phyloP scores from a whole-genome alignment of 1,140 invertebrate genomes.

The Brachionus calyciflorus region DNA sequence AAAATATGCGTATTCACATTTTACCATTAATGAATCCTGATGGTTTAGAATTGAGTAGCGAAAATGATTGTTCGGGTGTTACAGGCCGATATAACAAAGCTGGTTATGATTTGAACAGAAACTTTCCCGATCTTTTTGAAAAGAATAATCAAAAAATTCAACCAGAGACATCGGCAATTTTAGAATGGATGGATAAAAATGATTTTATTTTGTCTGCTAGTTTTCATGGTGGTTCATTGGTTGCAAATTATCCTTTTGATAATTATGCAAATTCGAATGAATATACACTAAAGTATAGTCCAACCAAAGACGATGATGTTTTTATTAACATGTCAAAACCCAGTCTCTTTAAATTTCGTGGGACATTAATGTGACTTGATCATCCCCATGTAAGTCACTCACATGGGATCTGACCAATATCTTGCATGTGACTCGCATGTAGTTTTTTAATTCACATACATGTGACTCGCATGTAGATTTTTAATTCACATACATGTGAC shows the following conservation, averaged over 20 bases:
- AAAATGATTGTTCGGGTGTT: constrained; percentile 63
- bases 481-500: too few species aligned
- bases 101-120: constrained; percentile 84
- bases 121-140: constrained; percentile 78
- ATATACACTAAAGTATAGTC: not conserved
- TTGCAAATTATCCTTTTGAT: constrained; percentile 75
- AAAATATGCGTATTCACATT: constrained; percentile 77
- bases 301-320: constrained; percentile 27
- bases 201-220: constrained; percentile 95
- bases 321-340: constrained; percentile 9
- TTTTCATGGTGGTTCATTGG: constrained; percentile 86
- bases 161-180: constrained; percentile 84
- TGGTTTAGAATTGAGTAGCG: constrained; percentile 45
- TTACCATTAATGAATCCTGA: constrained; percentile 85
- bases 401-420: too few species aligned
- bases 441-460: too few species aligned
- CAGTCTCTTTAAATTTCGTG: too few species aligned
- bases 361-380: too few species aligned
- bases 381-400: too few species aligned
- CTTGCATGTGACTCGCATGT: too few species aligned
- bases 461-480: too few species aligned
- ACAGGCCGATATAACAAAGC: constrained; percentile 77
- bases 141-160: constrained; percentile 59
- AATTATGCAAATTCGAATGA: constrained; percentile 9
- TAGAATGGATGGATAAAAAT: constrained; percentile 78